Evolutionary conservation across 2,113 vertebrate genomes (phyloP), one percentile per base, ranked within the genome.

Genomic region (Oncorhynchus kisutch): DNA sequence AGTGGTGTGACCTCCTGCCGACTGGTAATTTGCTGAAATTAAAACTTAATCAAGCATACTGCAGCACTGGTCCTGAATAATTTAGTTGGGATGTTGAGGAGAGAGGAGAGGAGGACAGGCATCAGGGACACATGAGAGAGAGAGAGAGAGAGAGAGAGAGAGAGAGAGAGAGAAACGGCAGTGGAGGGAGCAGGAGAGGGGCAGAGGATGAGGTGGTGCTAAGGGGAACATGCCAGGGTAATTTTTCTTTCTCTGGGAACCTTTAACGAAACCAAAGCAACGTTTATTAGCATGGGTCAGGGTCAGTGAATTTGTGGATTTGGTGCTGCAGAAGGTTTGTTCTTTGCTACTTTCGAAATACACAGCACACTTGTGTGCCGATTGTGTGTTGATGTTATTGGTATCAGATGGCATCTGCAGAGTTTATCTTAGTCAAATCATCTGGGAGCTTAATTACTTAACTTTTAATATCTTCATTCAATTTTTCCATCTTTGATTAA

Each of bases 11-110:
- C 86, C 92, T 90, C 86, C 92, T 92, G 92, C 92, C 82, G 88
- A 90, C 90, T 92, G 92, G 86, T 93, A 94, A 95, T 95, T 95
- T 94, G 93, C 90, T 93, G 94, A 96, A 97, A 96, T 96, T 94
- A 95, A 97, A 96, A 93, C 93, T 94, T 96, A 95, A 96, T 96
- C 95, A 95, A 94, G 94, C 90, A 83, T 94, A 90, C 83, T 92
- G 90, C 86, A 89, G 93, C 91, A 92, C 88, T 91, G 91, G 88
- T 91, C 91, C 90, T 94, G 93, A 95, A 95, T 95, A 95, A 95
- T 96, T 95, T 92, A 94, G 87, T 88, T 93, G 91, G 24, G 81
- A 82, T 81, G 75, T 80, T 67, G 77, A 83, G 71, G 68, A 49
- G 76, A 70, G 66, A 34, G 57, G 72, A 78, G 70, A 81, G 74